Evolutionary conservation across 2,113 vertebrate genomes (phyloP), one percentile per base, ranked within the genome.

Genomic region (Nannobrachium achirus): DNA sequence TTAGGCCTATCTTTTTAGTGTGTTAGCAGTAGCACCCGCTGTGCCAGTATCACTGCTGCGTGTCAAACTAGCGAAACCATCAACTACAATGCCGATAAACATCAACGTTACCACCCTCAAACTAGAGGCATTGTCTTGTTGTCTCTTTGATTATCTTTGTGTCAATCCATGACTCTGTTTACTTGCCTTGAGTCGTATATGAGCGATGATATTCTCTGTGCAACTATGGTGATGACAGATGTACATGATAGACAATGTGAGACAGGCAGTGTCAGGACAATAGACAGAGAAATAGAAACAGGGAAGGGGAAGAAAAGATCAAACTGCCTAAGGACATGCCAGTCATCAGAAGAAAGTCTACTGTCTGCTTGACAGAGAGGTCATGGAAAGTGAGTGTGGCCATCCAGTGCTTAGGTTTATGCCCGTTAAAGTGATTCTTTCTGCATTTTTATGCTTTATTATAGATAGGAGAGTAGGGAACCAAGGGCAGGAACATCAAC

Each of bases 351-450:
- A 78, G 63, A 73, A 55, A 44, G 63, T 46, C 73, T 83, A 67
- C 59, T 20, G 38, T 84, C 80, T 84, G 60, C 73, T 66, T 85
- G 78, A 84, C 82, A 84, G 71, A 73, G 39, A 63, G 73, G 53
- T 81, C 68, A 56, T 50, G 40, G 69, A 75, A 55, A 25, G 66
- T 62, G 42, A 64, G 50, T 63, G 15, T 56, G 75, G 80, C 84
- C 79, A 75, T 77, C 63, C 56, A 61, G 19, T 7, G 6, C 79
- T 79, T 56, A 57, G 33, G 68, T 76, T 75, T 71, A 72, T 52
- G 56, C 40, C 56, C 72, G 71, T 84, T 87, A 33, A 33, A 33
- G 25, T 33, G 3, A 33, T 33, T 33, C 25, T 33, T 33, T 33
- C 25, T 33, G 25, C 25, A 33, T 33, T 33, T 33, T 33, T 33